Base-by-base conservation (phyloP, 2,888 invertebrate genomes). In the Ochropleura leucogaster region DNA sequence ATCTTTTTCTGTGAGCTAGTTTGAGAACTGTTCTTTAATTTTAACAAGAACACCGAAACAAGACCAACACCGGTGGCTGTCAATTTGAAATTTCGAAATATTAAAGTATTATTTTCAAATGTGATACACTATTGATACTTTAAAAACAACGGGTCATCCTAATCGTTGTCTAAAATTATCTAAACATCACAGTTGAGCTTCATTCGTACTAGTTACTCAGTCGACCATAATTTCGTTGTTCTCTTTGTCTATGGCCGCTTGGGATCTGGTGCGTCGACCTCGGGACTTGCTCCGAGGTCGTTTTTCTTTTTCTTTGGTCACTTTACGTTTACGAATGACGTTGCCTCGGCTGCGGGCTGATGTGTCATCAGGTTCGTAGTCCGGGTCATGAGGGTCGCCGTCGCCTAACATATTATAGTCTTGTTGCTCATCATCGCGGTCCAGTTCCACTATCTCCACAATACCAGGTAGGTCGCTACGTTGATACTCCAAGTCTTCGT, bases 231-330 rank as follows among this genome's bases (percentile, higher is more conserved):
- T 83, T 89, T 93, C 93, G 77, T 87, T 92, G 77, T 86, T 92
- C 30, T 91, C 91, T 74, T 91, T 93, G 30, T 93, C 92, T 53
- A 89, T 76, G 55, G 93, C 94, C 7, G 95, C 88, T 83, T 96
- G 95, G 82, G 96, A 96, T 77, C 96, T 92, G 1, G 96, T 96
- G 72, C 93, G 93, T 18, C 96, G 94, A 2, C 96, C 95, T 69
- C 95, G 88, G 42, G 96, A 96, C 73, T 90, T 93, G 87, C 96
- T 96, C 4, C 96, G 91, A 14, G 95, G 89, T 75, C 92, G 89
- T 80, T 94, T 93, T 66, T 93, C 92, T 85, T 94, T 95, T 65
- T 93, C 93, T 87, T 94, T 95, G 12, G 80, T 90, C 55, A 88
- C 90, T 88, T 94, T 95, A 73, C 95, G 94, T 88, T 96, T 96